These are phyloP conservation scores for Drosophila neoperkinsi DNA, from an alignment of 2,888 invertebrate species.

Conservation along the genomic window DNA sequence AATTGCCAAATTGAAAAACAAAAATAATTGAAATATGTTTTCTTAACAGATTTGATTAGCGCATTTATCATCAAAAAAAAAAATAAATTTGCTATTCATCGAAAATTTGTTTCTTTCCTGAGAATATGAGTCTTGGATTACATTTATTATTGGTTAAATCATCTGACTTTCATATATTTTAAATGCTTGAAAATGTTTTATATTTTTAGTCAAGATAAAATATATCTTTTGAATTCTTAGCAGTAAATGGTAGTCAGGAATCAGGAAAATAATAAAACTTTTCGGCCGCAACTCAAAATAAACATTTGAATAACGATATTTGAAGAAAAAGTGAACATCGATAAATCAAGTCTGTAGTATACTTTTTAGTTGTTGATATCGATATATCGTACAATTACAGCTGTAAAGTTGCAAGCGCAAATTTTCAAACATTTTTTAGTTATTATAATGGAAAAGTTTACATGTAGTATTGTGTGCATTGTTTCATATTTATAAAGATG, in stretches of 20 bases:
- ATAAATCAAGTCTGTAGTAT: not conserved
- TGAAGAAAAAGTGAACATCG: not conserved
- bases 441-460: not conserved
- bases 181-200: not conserved
- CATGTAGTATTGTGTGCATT: not conserved
- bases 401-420: not conserved
- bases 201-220: not conserved
- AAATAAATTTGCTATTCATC: not conserved
- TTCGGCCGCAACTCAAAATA: not conserved
- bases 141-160: not conserved
- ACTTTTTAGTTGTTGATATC: not conserved
- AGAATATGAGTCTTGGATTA: not conserved
- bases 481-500: not conserved
- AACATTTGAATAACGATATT: not conserved
- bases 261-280: not conserved
- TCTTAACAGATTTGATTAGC: not conserved
- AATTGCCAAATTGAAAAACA: constrained; percentile 34
- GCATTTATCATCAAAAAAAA: not conserved
- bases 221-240: not conserved
- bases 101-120: not conserved
- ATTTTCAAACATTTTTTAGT: not conserved
- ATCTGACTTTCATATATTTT: too few species aligned
- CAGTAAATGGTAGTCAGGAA: not conserved
- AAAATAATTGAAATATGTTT: constrained; percentile 1
- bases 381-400: not conserved